These are phyloP conservation scores for Cyclura pinguis DNA, from an alignment of 2,797 vertebrate genomes.

Conservation along the genomic window DNA sequence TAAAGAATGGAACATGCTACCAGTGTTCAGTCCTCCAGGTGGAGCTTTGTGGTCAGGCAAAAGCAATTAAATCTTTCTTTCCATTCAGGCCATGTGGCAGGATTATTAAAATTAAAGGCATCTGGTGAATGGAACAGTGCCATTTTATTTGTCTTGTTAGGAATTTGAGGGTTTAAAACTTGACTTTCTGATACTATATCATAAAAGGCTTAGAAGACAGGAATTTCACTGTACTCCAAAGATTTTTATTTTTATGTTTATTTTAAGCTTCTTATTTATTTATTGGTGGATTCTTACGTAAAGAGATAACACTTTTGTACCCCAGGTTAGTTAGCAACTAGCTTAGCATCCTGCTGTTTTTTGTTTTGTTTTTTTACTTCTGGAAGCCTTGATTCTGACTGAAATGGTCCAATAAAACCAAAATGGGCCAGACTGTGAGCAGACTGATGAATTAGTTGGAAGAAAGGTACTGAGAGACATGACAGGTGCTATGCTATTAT, in stretches of 20 bases:
- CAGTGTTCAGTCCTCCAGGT: neutral
- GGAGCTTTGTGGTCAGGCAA: neutral
- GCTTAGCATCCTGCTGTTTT: neutral
- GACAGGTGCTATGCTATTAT: neutral
- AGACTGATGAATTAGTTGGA: neutral
- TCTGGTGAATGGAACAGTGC: neutral
- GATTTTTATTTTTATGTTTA: neutral
- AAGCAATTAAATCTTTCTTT: neutral
- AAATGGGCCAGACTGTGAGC: neutral
- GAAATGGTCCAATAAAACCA: neutral
- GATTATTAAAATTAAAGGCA: neutral
- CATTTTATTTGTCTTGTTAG: neutral
- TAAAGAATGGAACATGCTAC: neutral
- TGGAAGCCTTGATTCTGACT: neutral
- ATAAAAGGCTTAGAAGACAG: neutral
- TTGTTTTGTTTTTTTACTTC: neutral
- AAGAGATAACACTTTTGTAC: neutral
- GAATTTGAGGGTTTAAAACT: neutral
- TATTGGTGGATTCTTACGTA: neutral
- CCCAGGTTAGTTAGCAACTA: neutral
- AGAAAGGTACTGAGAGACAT: conserved; percentile 3
- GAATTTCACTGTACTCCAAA: neutral
- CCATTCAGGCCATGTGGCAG: neutral
- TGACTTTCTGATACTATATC: neutral
- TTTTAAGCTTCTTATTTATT: neutral